Base-by-base conservation (phyloP, 2,888 invertebrate genomes). In the Argyresthia goedartella region DNA sequence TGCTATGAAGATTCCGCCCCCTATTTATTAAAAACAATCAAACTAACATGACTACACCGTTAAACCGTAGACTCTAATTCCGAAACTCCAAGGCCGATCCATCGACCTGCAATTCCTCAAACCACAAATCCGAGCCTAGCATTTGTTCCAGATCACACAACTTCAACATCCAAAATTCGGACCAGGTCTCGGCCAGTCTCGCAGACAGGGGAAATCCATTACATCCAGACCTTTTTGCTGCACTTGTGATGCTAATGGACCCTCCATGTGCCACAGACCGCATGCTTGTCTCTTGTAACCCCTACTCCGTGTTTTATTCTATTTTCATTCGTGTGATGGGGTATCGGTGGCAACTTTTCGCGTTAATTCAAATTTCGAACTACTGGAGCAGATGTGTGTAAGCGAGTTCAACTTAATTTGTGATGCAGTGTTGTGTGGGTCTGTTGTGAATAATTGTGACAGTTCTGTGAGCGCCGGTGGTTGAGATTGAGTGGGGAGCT, bases 131-230 rank as follows among this genome's bases (percentile, higher is more conserved):
- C 25, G 25, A 25, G 25, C 25, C 25, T 25, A 25, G 25, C 2
- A 25, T 25, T 25, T 25, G 25, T 25, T 25, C 6, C 25, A 25
- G 25, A 25, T 25, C 3, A 25, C 25, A 25, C 25, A 25, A 25
- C 25, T 25, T 25, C 25, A 25, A 25, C 25, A 25, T n/a, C n/a
- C n/a, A n/a, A n/a, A n/a, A n/a, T n/a, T n/a, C 25, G 25, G 25
- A 25, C 25, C 25, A 6, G 25, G 25, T 25, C 25, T 25, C 36
- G 49, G 13, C 39, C 49, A 36, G 39, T 36, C 15, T 47, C 36
- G 39, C 13, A 35, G 60, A 75, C 73, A 75, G 53, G 69, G 62
- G 62, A 75, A 73, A 58, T 69, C 75, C 74, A 74, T 75, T 74
- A 71, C 65, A 60, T 60, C 59, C 58, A 54, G 60, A 60, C 66